A percentile compares a stretch with the other conserved stretches of the same genome.
Conservation (phyloP, 2,797 vertebrate genomes). For the Salarias fasciatus region DNA sequence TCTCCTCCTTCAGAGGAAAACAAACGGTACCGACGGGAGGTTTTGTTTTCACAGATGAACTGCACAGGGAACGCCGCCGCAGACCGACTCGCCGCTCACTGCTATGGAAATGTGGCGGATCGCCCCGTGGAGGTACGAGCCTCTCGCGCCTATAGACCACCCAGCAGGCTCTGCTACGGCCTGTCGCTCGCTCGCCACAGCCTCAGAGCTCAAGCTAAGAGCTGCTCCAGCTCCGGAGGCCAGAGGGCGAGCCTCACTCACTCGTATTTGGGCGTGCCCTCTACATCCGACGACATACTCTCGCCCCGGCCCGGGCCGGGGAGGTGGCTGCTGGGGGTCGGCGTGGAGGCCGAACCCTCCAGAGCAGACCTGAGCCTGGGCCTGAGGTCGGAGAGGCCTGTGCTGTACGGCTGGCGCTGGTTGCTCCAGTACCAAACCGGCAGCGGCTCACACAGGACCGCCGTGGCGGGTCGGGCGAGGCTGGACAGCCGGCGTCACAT, state of each 20-base stretch:
- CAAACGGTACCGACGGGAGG: slow-evolving; percentile 61
- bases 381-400: slow-evolving; percentile 53
- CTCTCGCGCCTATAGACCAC: slow-evolving; percentile 58
- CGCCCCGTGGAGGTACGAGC: slow-evolving; percentile 79
- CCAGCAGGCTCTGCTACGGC: slow-evolving; percentile 42
- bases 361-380: slow-evolving; percentile 44
- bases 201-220: slow-evolving; percentile 40
- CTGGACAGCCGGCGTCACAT: slow-evolving; percentile 59
- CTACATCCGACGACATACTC: slow-evolving; percentile 41
- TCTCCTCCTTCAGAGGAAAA: slow-evolving; percentile 64
- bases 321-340: slow-evolving; percentile 39
- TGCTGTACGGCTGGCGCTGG: slow-evolving; percentile 52
- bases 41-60: slow-evolving; percentile 86
- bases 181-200: slow-evolving; percentile 33
- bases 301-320: slow-evolving; percentile 48
- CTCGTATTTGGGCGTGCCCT: slow-evolving; percentile 42
- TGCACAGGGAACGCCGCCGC: slow-evolving; percentile 78
- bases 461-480: slow-evolving; percentile 49
- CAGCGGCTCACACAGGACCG: slow-evolving; percentile 16
- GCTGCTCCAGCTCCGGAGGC: slow-evolving; percentile 42
- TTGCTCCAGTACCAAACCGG: slow-evolving; percentile 35
- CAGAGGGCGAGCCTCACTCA: slow-evolving; percentile 43
- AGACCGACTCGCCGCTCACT: slow-evolving; percentile 78
- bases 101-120: slow-evolving; percentile 73
- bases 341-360: slow-evolving; percentile 22